Conservation (phyloP, 2,888 invertebrate species). For the Ecdyonurus torrentis region DNA sequence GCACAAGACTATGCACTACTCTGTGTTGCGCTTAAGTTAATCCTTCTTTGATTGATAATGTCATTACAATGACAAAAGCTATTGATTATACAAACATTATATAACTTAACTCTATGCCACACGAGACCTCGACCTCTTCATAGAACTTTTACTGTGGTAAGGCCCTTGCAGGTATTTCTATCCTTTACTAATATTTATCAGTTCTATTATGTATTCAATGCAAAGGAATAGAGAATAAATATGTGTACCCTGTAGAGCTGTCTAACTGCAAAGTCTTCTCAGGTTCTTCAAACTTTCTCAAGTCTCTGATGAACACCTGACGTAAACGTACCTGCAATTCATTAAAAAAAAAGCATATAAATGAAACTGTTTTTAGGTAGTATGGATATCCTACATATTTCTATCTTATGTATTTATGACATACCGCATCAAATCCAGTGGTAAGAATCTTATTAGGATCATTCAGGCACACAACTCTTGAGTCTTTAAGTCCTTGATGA, state of each 20-base stretch:
- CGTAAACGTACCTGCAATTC: slow-evolving; percentile 49
- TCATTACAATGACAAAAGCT: too few relatives aligned
- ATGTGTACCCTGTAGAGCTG: slow-evolving; percentile 57
- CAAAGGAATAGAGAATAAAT: background rate
- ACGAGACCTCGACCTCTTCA: too few relatives aligned
- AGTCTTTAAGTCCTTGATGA: slow-evolving; percentile 84
- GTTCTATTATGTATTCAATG: too few relatives aligned
- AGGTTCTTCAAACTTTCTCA: slow-evolving; percentile 58
- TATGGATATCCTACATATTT: slow-evolving; percentile 1
- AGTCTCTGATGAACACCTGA: slow-evolving; percentile 77
- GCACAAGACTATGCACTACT: too few relatives aligned
- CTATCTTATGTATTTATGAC: slow-evolving; percentile 14
- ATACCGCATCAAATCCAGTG: slow-evolving; percentile 69
- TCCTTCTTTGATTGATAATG: too few relatives aligned
- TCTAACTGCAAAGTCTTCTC: slow-evolving; percentile 67
- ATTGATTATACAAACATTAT: too few relatives aligned
- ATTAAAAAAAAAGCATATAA: slow-evolving; percentile 3
- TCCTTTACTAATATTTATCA: too few relatives aligned
- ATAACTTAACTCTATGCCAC: background rate
- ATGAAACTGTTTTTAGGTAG: background rate
- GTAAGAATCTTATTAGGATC: slow-evolving; percentile 67
- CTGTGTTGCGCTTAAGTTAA: too few relatives aligned
- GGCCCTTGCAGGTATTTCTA: background rate
- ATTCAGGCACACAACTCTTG: slow-evolving; percentile 79
- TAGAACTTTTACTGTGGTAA: too few relatives aligned